Evolutionary conservation across 2,113 vertebrate species (phyloP).

Genomic region (Apodemus speciosus): DNA sequence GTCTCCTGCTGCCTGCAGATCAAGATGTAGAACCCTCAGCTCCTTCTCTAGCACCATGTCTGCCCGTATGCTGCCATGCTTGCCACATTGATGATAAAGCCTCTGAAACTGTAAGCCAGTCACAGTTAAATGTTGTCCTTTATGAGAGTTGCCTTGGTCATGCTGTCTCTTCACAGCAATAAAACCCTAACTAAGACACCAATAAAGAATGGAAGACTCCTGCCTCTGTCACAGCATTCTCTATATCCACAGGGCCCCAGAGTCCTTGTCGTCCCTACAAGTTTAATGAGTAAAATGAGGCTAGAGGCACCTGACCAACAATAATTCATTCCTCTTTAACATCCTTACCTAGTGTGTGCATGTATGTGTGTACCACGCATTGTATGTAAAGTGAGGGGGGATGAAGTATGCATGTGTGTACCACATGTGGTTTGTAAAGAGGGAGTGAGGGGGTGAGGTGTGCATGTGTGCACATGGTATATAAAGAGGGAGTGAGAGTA

Average conservation of each 20-base stretch:
- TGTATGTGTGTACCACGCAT: not conserved
- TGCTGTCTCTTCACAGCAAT: not conserved
- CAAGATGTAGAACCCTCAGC: no score
- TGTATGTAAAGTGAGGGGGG: not conserved
- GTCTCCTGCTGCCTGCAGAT: no score
- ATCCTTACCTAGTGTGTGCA: slow-evolving; percentile 9
- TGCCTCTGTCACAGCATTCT: not conserved
- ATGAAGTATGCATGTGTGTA: no score
- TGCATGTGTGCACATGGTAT: no score
- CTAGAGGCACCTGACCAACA: slow-evolving; percentile 14
- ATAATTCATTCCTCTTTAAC: not conserved
- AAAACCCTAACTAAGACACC: not conserved
- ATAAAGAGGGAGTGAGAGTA: not conserved
- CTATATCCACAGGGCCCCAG: not conserved
- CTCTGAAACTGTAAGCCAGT: not conserved
- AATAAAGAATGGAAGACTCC: slow-evolving; percentile 9
- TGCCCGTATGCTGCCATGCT: no score
- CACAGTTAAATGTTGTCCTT: not conserved
- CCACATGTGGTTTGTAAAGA: no score
- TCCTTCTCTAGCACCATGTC: no score
- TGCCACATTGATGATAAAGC: not conserved
- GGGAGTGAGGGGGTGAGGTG: no score
- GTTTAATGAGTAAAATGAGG: slow-evolving; percentile 10
- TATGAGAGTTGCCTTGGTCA: not conserved
- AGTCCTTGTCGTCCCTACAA: not conserved